Conservation (phyloP, 2,113 vertebrate genomes). For the Hippocampus mohnikei region DNA sequence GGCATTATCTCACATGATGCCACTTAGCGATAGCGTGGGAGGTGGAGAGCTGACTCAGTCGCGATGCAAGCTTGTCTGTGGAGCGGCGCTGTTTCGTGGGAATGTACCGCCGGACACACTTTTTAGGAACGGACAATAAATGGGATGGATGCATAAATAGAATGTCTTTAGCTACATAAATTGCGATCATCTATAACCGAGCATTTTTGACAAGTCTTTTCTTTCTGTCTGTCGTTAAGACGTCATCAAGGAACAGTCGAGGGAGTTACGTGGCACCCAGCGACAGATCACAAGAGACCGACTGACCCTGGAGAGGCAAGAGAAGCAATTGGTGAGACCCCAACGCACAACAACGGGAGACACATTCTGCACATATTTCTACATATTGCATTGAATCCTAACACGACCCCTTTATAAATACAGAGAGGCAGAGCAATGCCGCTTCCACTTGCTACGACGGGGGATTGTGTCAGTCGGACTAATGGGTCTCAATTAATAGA, state of each 20-base stretch:
- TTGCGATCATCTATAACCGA: too few relatives aligned
- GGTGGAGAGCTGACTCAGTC: constrained; percentile 13
- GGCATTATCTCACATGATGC: constrained; percentile 39
- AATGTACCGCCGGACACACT: background rate
- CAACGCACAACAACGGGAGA: background rate
- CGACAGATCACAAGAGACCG: constrained; percentile 93
- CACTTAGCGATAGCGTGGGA: constrained; percentile 19
- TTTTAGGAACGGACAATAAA: background rate
- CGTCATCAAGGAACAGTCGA: constrained; percentile 93
- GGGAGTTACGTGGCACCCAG: constrained; percentile 93
- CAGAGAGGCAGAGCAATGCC: constrained; percentile 2
- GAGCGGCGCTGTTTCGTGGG: background rate
- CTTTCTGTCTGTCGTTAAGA: constrained; percentile 67
- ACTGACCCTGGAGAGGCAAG: constrained; percentile 89
- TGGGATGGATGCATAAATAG: too few relatives aligned
- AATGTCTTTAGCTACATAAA: too few relatives aligned
- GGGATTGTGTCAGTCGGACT: constrained; percentile 33
- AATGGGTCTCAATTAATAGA: constrained; percentile 47
- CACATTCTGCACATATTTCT: background rate
- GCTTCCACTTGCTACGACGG: constrained; percentile 19
- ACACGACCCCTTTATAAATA: constrained; percentile 1
- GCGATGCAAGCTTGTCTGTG: background rate
- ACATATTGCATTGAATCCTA: constrained; percentile 50
- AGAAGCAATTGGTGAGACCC: constrained; percentile 92
- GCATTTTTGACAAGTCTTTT: too few relatives aligned